Base-by-base conservation (phyloP, 2,113 vertebrate species). In the Brachyhypopomus occidentalis region DNA sequence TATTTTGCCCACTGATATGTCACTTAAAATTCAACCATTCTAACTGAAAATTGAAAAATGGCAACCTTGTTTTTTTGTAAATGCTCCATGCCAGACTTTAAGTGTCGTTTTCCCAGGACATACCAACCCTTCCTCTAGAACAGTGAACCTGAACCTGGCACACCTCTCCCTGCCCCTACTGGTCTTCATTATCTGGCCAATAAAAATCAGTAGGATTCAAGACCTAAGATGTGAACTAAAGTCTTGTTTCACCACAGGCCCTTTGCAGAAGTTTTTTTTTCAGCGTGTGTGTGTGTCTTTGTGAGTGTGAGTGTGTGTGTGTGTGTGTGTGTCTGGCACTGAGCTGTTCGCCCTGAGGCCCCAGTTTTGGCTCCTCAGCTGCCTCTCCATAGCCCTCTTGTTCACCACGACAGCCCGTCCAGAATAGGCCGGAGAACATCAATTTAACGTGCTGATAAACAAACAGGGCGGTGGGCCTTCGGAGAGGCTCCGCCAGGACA, bases 401-500 rank as follows among this genome's bases (percentile, higher is more conserved):
- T 77, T 73, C 4, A 17, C 34, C 38, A 75, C 55, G 81, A 78
- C 79, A 84, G 80, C 56, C 72, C 52, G 76, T 81, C 36, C 73
- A 67, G 82, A 84, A 73, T 75, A 69, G 72, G 78, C 75, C 78
- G 63, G 81, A 79, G 81, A 79, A 87, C 80, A 87, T 88, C 84
- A 83, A 84, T 86, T 86, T 87, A 86, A 83, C 41, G 58, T 83
- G 77, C 72, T 80, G 76, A 81, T 88, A 87, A 87, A 88, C 77
- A 88, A 87, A 88, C 86, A 87, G 19, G 38, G 70, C 64, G 48
- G 79, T 19, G 25, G 52, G 74, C 74, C 75, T 58, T 62, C 60
- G 81, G 80, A 72, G 72, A 74, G 67, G 77, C 77, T 75, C 56
- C 3, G 34, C 58, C 36, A n/a, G 58, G 84, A 84, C 86, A 88